Evolutionary conservation across 2,113 vertebrate species (phyloP), one percentile per base, ranked within the genome.

Genomic region (Astur gentilis): DNA sequence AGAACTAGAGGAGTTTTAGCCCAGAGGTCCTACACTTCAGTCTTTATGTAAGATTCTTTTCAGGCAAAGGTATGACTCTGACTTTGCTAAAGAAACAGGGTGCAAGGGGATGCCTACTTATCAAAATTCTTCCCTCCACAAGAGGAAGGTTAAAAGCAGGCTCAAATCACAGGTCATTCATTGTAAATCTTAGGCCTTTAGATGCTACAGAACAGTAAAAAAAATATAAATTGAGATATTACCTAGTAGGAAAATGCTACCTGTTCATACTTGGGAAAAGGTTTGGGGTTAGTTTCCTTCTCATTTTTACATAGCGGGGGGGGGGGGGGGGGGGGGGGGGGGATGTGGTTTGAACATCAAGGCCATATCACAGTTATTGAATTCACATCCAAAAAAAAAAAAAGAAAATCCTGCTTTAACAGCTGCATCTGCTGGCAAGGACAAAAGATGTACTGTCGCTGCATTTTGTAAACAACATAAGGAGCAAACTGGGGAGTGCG

Each of bases 371-470:
- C 91, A 97, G 62, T 93, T 91, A 94, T 9, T 85, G 67, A 88
- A 90, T 61, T 62, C 62, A 52, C 52, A 72, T 11, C 1, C 2
- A 2, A 25, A 38, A 69, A 64, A 25, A 25, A 69, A 64, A 67
- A 55, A 67, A 95, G 79, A 92, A 87, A 81, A 75, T 65, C 84
- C 76, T 73, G 44, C 82, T 60, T 95, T 87, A 97, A 96, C 91
- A 96, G 89, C 94, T 97, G 90, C 80, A 92, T 95, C 94, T 98
- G 86, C 93, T 97, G 96, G 75, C 90, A 93, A 94, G 94, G 91
- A 97, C 96, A 97, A 97, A 97, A 94, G 57, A 87, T 42, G 7
- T 65, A 57, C 91, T 70, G 7, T 86, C 5, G 6, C 71, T 95
- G 84, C 90, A 76, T 92, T 97, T 97, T 96, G 88, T 96, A 96